Evolutionary conservation across 2,888 invertebrate species (phyloP).

Genomic region (Ochropleura plecta): DNA sequence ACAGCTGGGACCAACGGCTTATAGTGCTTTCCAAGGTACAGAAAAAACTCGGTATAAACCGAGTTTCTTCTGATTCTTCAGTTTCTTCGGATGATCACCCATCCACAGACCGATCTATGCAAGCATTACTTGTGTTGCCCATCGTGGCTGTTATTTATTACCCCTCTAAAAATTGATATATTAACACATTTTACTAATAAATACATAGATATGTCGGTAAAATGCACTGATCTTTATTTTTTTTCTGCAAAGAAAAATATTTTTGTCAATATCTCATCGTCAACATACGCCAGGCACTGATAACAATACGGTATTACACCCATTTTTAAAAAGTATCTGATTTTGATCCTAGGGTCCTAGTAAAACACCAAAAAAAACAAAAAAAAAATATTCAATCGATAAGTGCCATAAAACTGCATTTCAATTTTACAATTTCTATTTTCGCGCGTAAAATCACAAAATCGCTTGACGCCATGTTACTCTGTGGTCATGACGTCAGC

Average conservation of each 20-base stretch:
- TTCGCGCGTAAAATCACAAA: too few relatives aligned
- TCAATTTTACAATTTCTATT: too few relatives aligned
- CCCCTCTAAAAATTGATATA: neutral
- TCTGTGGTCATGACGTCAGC: too few relatives aligned
- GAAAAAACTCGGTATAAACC: neutral
- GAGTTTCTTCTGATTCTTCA: too few relatives aligned
- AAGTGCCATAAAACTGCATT: too few relatives aligned
- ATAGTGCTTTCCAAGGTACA: neutral
- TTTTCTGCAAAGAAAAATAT: neutral
- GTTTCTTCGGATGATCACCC: neutral
- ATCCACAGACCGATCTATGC: neutral
- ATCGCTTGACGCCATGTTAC: too few relatives aligned
- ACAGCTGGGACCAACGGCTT: neutral
- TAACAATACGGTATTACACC: too few relatives aligned
- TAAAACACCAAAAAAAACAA: too few relatives aligned
- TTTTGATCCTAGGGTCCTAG: too few relatives aligned
- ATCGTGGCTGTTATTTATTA: neutral
- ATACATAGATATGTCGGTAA: slow-evolving; percentile 7
- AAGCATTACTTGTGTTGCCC: neutral
- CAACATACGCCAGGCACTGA: slow-evolving; percentile 19
- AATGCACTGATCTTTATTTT: slow-evolving; percentile 41
- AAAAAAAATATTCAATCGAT: too few relatives aligned
- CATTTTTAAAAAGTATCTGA: too few relatives aligned
- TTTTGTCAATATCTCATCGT: slow-evolving; percentile 9
- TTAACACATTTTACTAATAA: neutral